A percentile compares a stretch with the other conserved stretches of the same genome.
These are phyloP conservation scores for Proteles cristata DNA, from an alignment of 2,113 vertebrate species.

Conservation along the genomic window DNA sequence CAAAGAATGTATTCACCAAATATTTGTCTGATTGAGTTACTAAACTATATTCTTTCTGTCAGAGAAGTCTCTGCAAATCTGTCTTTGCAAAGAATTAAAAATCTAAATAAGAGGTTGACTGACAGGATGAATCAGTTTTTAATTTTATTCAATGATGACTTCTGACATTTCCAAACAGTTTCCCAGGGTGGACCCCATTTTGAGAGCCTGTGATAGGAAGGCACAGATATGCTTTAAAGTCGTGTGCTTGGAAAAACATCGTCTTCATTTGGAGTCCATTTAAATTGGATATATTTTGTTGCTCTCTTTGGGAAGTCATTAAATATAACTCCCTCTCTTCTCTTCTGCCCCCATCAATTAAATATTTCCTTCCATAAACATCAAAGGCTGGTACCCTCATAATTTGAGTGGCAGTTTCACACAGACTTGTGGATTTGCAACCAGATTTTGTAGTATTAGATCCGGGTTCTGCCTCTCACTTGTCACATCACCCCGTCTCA, in stretches of 20 bases:
- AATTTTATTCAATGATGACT: conserved; percentile 80
- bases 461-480: background rate
- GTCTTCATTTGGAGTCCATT: background rate
- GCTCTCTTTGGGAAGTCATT: background rate
- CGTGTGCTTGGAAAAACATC: background rate
- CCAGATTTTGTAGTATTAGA: background rate
- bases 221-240: conserved; percentile 49
- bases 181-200: conserved; percentile 76
- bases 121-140: conserved; percentile 60
- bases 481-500: background rate
- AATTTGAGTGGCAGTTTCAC: background rate
- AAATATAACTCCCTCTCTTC: background rate
- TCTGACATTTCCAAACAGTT: conserved; percentile 81
- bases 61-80: conserved; percentile 15
- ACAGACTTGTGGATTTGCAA: background rate
- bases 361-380: background rate
- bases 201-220: conserved; percentile 35
- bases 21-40: conserved; percentile 56
- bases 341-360: accelerated
- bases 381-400: background rate
- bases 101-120: conserved; percentile 65
- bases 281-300: background rate
- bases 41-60: conserved; percentile 49
- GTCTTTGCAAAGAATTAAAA: conserved; percentile 37
- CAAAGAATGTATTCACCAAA: conserved; percentile 57